A percentile compares a stretch with the other conserved stretches of the same genome.
Conservation (phyloP, 2,888 invertebrate species). For the Dolichomitus sp. region DNA sequence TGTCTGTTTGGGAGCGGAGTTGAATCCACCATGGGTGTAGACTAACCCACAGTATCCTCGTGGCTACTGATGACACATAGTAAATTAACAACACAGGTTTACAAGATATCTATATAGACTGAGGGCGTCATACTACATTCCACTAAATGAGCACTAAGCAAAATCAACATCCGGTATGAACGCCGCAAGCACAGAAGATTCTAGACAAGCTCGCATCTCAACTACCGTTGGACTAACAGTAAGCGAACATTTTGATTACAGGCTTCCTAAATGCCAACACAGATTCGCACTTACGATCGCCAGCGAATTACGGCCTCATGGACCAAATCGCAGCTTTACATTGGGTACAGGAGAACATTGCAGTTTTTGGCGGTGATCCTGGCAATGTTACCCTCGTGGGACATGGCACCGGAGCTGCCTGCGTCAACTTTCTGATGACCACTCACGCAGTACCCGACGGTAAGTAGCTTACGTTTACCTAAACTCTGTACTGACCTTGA, state of each 20-base stretch:
- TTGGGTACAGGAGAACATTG: constrained; percentile 98
- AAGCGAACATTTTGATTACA: constrained; percentile 85
- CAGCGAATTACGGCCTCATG: constrained; percentile 99
- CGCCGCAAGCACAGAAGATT: constrained; percentile 11
- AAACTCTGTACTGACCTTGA: neutral
- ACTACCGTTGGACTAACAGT: constrained; percentile 67
- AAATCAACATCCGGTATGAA: neutral
- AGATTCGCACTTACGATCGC: constrained; percentile 94
- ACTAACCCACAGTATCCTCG: neutral
- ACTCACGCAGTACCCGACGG: constrained; percentile 98
- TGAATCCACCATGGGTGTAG: neutral
- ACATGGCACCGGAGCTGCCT: constrained; percentile 98
- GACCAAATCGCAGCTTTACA: constrained; percentile 98
- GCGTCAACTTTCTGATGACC: constrained; percentile 97
- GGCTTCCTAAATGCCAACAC: constrained; percentile 96
- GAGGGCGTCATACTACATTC: neutral
- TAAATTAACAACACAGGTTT: neutral
- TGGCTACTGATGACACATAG: neutral
- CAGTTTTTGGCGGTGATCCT: constrained; percentile 97
- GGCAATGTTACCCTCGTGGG: constrained; percentile 97
- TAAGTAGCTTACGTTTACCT: constrained; percentile 85
- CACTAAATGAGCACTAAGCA: constrained; percentile 8
- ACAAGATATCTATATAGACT: neutral
- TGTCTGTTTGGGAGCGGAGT: constrained; percentile 21
- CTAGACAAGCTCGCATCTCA: neutral